Percentiles rank a stretch among this genome's conserved stretches.
These are phyloP conservation scores for Chondrosia reniformis DNA, from an alignment of 37 sponge, comb jelly and placozoan species.

Conservation along the genomic window DNA sequence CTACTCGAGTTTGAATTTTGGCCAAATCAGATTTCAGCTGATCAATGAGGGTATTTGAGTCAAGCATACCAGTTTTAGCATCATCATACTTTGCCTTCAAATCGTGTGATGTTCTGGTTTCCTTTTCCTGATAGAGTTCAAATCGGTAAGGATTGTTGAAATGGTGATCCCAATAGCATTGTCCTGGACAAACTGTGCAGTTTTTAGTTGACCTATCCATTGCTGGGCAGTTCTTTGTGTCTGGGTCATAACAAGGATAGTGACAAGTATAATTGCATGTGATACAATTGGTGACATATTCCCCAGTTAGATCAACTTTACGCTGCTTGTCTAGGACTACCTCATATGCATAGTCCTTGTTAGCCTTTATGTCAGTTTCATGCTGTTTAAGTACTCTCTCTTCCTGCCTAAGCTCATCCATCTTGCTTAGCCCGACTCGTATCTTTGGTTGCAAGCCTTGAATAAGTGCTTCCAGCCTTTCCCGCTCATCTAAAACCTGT, in stretches of 20 bases:
- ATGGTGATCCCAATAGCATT: conserved; percentile 63
- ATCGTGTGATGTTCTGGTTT: conserved; percentile 51
- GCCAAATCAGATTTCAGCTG: too few relatives aligned
- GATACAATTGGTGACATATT: conserved; percentile 64
- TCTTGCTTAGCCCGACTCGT: conserved; percentile 23
- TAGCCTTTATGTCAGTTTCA: conserved; percentile 35
- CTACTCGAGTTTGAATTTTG: not conserved
- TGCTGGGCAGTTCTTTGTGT: conserved; percentile 56
- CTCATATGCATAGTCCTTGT: conserved; percentile 58
- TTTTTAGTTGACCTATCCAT: conserved; percentile 39
- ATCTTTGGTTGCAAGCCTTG: conserved; percentile 47
- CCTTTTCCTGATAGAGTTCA: conserved; percentile 42
- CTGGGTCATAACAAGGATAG: conserved; percentile 46
- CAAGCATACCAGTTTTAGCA: conserved; percentile 30
- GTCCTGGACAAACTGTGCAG: conserved; percentile 53
- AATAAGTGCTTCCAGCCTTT: conserved; percentile 44
- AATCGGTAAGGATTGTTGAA: conserved; percentile 47
- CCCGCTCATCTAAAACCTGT: conserved; percentile 54
- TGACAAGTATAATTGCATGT: conserved; percentile 78
- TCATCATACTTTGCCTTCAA: conserved; percentile 35
- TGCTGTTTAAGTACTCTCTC: conserved; percentile 25
- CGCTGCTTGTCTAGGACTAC: conserved; percentile 30
- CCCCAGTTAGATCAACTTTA: conserved; percentile 19
- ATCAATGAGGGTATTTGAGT: conserved; percentile 33
- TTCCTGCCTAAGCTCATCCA: conserved; percentile 50